Conservation (phyloP, 2,888 invertebrate genomes). For the Micropterix aruncella region DNA sequence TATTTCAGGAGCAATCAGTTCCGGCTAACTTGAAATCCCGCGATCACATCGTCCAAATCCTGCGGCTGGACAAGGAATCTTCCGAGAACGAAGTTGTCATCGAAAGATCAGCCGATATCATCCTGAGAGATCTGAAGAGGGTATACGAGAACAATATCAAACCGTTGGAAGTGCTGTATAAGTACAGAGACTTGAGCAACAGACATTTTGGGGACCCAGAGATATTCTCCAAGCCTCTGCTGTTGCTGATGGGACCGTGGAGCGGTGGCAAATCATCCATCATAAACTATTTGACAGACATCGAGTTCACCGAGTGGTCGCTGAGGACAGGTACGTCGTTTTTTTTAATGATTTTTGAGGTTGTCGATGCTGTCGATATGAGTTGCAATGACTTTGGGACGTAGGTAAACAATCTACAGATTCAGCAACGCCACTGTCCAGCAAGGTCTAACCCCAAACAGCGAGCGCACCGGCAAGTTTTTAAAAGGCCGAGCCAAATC, state of each 20-base stretch:
- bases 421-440: too few species aligned
- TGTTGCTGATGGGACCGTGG: slow-evolving; percentile 93
- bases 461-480: too few species aligned
- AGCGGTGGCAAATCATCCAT: slow-evolving; percentile 92
- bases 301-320: slow-evolving; percentile 71
- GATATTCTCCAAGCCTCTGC: slow-evolving; percentile 85
- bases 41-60: slow-evolving; percentile 64
- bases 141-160: slow-evolving; percentile 78
- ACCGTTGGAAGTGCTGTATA: slow-evolving; percentile 81
- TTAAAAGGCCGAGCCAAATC: too few species aligned
- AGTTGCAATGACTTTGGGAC: too few species aligned
- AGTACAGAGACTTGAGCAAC: slow-evolving; percentile 84
- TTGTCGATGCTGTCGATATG: too few species aligned
- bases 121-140: slow-evolving; percentile 72
- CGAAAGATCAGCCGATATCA: slow-evolving; percentile 59
- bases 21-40: slow-evolving; percentile 66
- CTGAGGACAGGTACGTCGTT: slow-evolving; percentile 63
- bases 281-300: slow-evolving; percentile 80
- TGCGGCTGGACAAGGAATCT: slow-evolving; percentile 66
- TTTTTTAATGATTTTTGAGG: slow-evolving; percentile 1
- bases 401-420: too few species aligned
- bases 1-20: too few species aligned
- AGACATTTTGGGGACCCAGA: slow-evolving; percentile 88
- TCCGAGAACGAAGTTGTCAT: slow-evolving; percentile 55
- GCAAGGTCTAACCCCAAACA: too few species aligned